Evolutionary conservation across 2,113 vertebrate species (phyloP).

Genomic region (Oxygymnocypris stewartii): DNA sequence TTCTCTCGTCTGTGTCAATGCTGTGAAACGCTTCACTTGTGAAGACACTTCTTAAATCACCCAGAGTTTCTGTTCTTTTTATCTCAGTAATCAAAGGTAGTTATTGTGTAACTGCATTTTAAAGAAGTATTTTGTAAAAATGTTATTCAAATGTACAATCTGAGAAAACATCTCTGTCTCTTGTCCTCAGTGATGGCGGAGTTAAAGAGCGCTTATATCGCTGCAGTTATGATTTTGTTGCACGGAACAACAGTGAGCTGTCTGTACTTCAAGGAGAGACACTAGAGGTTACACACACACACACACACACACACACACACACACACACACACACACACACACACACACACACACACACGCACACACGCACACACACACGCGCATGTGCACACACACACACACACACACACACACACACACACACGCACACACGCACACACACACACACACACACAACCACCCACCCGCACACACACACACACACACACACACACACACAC

Average conservation of each 20-base stretch:
- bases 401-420: no score
- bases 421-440: no score
- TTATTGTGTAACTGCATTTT: background rate
- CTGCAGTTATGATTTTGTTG: constrained; percentile 87
- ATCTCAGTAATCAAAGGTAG: background rate
- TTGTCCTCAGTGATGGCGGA: constrained; percentile 59
- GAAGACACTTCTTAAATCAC: background rate
- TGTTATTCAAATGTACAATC: background rate
- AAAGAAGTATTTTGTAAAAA: background rate
- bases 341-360: no score
- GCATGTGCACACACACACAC: no score
- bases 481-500: no score
- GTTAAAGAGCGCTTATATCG: constrained; percentile 67
- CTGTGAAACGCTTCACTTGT: background rate
- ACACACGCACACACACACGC: no score
- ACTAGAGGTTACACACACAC: constrained; percentile 74
- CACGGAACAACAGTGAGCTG: constrained; percentile 86
- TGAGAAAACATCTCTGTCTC: background rate
- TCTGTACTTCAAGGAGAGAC: constrained; percentile 81
- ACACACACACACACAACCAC: no score
- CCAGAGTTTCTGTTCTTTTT: background rate
- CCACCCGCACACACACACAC: no score
- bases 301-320: background rate
- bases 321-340: no score
- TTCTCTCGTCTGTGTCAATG: background rate